phyloP scores from a whole-genome alignment of 35 echinoderm and acorn worm species.

The Ophioderma brevispina region DNA sequence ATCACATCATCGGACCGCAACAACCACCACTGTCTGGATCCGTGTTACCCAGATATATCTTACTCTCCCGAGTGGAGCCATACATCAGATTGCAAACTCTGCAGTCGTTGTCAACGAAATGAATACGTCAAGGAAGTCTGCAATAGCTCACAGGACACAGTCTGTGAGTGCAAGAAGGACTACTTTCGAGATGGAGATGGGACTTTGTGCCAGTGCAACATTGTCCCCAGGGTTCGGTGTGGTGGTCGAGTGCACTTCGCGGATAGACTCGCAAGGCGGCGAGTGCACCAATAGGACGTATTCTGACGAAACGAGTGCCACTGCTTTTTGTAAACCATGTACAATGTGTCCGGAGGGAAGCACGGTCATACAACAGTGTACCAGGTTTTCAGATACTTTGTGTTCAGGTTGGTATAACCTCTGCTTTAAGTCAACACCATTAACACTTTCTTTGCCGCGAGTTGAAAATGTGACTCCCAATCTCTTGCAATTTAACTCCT shows the following conservation, averaged over 20 bases:
- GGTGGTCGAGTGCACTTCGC: conserved; percentile 48
- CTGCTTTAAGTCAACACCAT: background rate
- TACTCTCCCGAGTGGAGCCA: conserved; percentile 67
- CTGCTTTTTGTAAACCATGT: conserved; percentile 68
- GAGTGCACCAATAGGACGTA: conserved; percentile 70
- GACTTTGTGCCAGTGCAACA: conserved; percentile 82
- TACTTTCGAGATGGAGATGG: conserved; percentile 51
- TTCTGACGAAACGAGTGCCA: conserved; percentile 79
- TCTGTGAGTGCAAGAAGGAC: conserved; percentile 65
- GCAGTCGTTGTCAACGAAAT: conserved; percentile 63
- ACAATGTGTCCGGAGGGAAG: conserved; percentile 45
- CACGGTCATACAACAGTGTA: conserved; percentile 57
- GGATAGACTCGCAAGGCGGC: conserved; percentile 58
- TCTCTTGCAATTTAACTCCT: no score
- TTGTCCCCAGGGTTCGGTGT: conserved; percentile 90
- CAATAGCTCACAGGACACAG: conserved; percentile 72
- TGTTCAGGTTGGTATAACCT: conserved; percentile 94
- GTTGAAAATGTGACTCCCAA: no score
- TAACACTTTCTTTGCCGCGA: background rate
- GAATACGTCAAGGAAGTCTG: conserved; percentile 42
- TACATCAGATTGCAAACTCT: conserved; percentile 39
- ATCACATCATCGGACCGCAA: conserved; percentile 36
- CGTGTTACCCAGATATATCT: conserved; percentile 55
- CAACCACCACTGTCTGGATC: conserved; percentile 76
- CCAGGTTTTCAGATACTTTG: conserved; percentile 68